Percentiles rank a stretch among this genome's conserved stretches.
These are phyloP conservation scores for Dipodomys stephensi DNA, from an alignment of 2,113 vertebrate species.

Conservation along the genomic window DNA sequence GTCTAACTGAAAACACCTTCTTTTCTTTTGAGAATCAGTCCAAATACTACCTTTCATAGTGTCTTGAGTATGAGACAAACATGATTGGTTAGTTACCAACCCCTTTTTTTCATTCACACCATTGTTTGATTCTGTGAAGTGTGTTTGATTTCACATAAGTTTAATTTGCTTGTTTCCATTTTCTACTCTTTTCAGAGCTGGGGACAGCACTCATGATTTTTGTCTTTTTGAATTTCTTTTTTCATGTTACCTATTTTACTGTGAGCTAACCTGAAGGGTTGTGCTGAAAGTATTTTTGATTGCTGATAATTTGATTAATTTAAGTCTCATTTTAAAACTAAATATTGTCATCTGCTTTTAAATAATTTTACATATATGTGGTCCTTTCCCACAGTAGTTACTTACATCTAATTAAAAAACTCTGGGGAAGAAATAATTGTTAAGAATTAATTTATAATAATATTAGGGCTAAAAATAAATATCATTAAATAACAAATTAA, in stretches of 20 bases:
- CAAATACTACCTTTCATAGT: neutral
- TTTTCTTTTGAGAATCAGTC: neutral
- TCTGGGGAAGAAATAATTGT: neutral
- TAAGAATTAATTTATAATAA: neutral
- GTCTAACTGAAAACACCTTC: neutral
- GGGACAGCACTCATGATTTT: neutral
- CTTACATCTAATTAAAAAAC: neutral
- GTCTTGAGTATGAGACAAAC: neutral
- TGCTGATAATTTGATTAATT: neutral
- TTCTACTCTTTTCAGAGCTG: no score
- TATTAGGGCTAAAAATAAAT: no score
- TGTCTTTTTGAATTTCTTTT: neutral
- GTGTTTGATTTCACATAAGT: neutral
- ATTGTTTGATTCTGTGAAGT: neutral
- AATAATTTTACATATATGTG: neutral
- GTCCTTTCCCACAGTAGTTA: neutral
- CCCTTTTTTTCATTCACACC: neutral
- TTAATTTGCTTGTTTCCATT: neutral
- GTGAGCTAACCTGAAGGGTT: neutral
- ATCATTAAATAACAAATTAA: no score
- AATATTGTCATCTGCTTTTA: neutral
- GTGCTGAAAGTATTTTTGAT: conserved; percentile 4
- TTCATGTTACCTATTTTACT: neutral
- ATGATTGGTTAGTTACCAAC: neutral
- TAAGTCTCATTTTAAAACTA: neutral